A percentile compares a stretch with the other conserved stretches of the same genome.
Conservation (phyloP, 2,113 vertebrate species). For the Corvus cornix region DNA sequence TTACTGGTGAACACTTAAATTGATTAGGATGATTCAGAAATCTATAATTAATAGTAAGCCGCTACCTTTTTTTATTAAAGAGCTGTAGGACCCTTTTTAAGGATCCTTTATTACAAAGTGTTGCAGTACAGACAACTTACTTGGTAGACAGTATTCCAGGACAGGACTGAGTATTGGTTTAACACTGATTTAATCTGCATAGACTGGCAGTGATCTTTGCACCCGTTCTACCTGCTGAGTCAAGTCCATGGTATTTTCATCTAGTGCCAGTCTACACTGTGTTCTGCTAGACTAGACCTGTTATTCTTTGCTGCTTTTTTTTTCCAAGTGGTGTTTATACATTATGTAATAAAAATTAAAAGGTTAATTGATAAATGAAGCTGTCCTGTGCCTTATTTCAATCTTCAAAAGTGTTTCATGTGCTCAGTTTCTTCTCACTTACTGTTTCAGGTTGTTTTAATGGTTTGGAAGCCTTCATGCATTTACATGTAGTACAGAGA, state of each 20-base stretch:
- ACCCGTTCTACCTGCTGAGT: background rate
- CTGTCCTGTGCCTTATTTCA: background rate
- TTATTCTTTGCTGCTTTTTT: background rate
- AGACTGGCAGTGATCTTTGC: background rate
- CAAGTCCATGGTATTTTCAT: background rate
- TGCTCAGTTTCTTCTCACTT: background rate
- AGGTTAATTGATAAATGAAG: background rate
- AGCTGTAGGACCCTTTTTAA: background rate
- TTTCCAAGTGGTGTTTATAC: background rate
- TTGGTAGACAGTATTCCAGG: background rate
- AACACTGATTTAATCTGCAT: background rate
- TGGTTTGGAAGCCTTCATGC: background rate
- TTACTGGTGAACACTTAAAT: slow-evolving; percentile 11
- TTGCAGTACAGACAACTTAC: background rate
- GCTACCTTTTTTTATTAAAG: background rate
- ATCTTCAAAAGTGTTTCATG: background rate
- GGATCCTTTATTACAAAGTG: background rate
- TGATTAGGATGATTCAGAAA: background rate
- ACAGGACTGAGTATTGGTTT: background rate
- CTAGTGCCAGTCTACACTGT: background rate
- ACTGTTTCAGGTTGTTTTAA: background rate
- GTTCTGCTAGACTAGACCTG: slow-evolving; percentile 25
- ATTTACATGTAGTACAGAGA: background rate
- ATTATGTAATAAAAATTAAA: slow-evolving; percentile 54
- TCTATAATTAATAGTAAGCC: background rate